Evolutionary conservation across 2,113 vertebrate species (phyloP), one percentile per base, ranked within the genome.

Genomic region (Brachypodius melanocephalos): DNA sequence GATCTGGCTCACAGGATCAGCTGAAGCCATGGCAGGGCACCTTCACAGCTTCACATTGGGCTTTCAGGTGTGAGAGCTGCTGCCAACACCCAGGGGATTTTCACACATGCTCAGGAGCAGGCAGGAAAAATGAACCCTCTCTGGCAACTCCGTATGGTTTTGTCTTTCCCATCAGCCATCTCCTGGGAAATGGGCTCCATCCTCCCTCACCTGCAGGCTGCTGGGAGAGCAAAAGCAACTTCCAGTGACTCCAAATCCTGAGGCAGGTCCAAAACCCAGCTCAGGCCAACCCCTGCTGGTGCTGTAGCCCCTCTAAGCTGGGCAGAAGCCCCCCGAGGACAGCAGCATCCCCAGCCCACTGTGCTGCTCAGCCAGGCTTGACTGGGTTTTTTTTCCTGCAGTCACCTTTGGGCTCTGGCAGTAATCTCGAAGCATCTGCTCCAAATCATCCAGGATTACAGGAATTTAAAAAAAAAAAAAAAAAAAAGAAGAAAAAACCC

Each of bases 401-500:
- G 93, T 96, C 97, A 97, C 97, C 97, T 97, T 97, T 97, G 94
- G 93, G 95, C 76, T 79, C 85, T 95, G 83, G 74, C 95, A 97
- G 92, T 97, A 97, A 97, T 98, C 97, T 98, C 9, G 38, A 96
- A 97, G 94, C 86, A 96, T 98, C 97, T 98, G 97, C 86, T 97
- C 89, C 72, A 97, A 98, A 96, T 98, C 96, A 97, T 97, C 97
- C 96, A 97, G 97, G 98, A 98, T 98, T 98, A 97, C 71, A 95
- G 97, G 96, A 97, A 97, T 96, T 97, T 95, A 93, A 88, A 79
- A 83, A 93, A 90, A 81, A 82, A 93, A 95, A 91, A 93, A 93
- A 38, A 38, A 38, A 38, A 38, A 38, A 38, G 10, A 38, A 38
- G 38, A 38, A 38, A 38, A 38, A 38, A 38, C n/a, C n/a, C n/a